A percentile compares a stretch with the other conserved stretches of the same genome.
Evolutionary conservation across 2,888 invertebrate genomes (phyloP).

Genomic region (Amaurobius ferox): DNA sequence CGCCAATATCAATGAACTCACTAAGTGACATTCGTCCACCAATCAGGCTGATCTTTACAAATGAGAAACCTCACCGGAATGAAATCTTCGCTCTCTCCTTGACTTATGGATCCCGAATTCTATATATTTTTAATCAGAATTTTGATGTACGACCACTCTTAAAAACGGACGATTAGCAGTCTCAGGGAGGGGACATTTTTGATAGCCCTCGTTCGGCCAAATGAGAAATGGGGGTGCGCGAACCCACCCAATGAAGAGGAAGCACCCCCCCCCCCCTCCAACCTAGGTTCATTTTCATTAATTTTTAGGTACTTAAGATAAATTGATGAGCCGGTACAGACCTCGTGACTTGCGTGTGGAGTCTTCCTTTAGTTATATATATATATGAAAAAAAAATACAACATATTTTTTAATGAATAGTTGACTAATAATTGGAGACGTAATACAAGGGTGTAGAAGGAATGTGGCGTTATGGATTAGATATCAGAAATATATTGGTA

Average conservation of each 20-base stretch:
- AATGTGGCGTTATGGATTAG: not conserved
- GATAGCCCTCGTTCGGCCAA: conserved; percentile 49
- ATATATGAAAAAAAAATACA: too few species aligned
- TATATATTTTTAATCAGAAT: conserved; percentile 59
- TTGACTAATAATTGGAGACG: not conserved
- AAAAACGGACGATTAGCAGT: conserved; percentile 60
- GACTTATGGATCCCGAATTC: not conserved
- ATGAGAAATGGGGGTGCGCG: conserved; percentile 57
- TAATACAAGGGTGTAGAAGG: not conserved
- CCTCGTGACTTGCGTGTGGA: conserved; percentile 43
- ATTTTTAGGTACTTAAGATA: conserved; percentile 64
- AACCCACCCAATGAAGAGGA: conserved; percentile 47
- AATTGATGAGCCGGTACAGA: conserved; percentile 59
- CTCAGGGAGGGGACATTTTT: conserved; percentile 23
- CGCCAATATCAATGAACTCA: conserved; percentile 13
- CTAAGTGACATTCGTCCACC: conserved; percentile 5
- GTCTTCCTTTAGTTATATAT: too few species aligned
- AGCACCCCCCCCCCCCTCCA: not conserved
- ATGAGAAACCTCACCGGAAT: not conserved
- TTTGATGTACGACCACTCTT: conserved; percentile 52
- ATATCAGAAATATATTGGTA: not conserved
- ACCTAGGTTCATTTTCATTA: conserved; percentile 46
- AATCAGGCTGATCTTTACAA: not conserved
- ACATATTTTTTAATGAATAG: conserved; percentile 60
- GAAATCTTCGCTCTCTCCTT: not conserved